Percentiles rank a stretch among this genome's conserved stretches.
phyloP scores from a whole-genome alignment of 2,888 invertebrate genomes.

The Drosophila nr. perissopoda region DNA sequence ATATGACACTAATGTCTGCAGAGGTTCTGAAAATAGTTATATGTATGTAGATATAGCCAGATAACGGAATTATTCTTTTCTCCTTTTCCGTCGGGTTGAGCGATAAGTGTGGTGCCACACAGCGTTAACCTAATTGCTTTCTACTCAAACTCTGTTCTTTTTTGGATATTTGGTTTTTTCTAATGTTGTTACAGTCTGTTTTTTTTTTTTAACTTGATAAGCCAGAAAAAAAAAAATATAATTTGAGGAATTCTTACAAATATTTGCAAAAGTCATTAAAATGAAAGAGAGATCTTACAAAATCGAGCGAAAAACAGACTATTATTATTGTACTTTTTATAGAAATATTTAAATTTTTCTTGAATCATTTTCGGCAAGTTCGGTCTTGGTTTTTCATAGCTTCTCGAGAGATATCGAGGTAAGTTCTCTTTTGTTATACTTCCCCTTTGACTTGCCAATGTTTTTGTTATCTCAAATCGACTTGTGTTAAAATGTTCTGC shows the following conservation, averaged over 20 bases:
- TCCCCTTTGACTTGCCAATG: not conserved
- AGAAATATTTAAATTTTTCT: too few relatives aligned
- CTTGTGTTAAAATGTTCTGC: conserved; percentile 17
- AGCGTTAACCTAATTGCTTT: not conserved
- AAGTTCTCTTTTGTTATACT: not conserved
- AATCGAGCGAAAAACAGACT: fast-evolving
- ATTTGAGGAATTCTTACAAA: not conserved
- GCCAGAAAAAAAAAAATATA: not conserved
- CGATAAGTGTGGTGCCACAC: conserved; percentile 1
- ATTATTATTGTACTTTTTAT: too few relatives aligned
- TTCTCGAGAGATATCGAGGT: not conserved
- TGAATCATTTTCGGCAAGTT: not conserved
- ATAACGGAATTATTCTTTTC: conserved; percentile 31
- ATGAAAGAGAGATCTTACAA: not conserved
- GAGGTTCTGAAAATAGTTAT: conserved; percentile 11
- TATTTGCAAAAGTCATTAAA: not conserved
- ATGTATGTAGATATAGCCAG: conserved; percentile 34
- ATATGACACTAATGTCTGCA: conserved; percentile 36
- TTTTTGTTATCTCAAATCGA: conserved; percentile 8
- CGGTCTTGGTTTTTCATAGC: not conserved
- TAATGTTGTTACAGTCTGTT: not conserved
- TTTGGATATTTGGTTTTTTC: not conserved
- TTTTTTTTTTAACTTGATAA: not conserved
- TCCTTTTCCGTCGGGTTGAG: not conserved
- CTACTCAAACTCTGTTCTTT: not conserved